Evolutionary conservation across 2,113 vertebrate species (phyloP).

Genomic region (Leiothrix lutea): DNA sequence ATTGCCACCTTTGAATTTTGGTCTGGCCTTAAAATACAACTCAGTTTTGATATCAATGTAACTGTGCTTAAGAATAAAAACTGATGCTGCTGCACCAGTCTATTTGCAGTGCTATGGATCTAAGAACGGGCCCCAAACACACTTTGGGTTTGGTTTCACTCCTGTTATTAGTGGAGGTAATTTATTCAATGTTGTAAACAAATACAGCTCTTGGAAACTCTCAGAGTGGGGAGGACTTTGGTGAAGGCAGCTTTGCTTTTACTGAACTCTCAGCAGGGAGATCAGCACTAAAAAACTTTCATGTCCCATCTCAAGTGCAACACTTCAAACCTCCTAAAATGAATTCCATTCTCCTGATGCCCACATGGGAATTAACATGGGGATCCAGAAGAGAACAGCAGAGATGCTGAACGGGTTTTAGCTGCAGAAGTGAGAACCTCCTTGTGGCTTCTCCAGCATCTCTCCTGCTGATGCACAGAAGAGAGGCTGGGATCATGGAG

Average conservation of each 20-base stretch:
- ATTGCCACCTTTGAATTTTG: not conserved
- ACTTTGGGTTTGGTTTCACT: not conserved
- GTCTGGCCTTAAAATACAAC: not conserved
- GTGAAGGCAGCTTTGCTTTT: not conserved
- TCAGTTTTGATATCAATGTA: not conserved
- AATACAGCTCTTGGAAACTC: not conserved
- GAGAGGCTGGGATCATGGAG: not conserved
- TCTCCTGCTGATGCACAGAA: not conserved
- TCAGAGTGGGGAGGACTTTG: not conserved
- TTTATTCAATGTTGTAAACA: not conserved
- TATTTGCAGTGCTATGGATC: not conserved
- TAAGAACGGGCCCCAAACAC: not conserved
- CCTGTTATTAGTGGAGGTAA: not conserved
- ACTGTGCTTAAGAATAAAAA: not conserved
- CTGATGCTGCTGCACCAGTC: not conserved
- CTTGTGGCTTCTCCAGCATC: not conserved
- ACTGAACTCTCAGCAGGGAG: not conserved
- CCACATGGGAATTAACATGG: not conserved
- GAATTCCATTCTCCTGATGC: not conserved
- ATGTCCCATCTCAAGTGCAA: not conserved
- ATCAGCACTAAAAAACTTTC: not conserved
- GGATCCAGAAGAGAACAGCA: not conserved
- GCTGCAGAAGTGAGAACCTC: not conserved
- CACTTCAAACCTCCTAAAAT: not conserved
- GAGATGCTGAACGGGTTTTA: not conserved